Conservation (phyloP, 2,113 vertebrate species). For the Indri indri region DNA sequence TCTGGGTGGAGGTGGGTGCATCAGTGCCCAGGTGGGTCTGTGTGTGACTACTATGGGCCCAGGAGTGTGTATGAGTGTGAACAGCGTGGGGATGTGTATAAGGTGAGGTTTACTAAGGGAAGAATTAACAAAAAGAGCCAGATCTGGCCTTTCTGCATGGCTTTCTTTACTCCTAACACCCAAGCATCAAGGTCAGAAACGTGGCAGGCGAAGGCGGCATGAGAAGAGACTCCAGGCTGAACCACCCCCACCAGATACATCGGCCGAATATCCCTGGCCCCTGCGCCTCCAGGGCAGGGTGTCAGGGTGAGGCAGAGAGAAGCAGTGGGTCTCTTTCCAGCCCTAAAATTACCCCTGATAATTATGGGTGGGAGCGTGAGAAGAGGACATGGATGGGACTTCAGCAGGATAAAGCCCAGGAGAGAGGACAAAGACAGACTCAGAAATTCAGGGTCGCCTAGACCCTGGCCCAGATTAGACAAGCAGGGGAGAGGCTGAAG, state of each 20-base stretch:
- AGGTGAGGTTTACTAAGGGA: background rate
- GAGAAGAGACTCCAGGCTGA: background rate
- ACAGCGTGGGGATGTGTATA: background rate
- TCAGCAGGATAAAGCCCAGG: background rate
- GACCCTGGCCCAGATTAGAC: background rate
- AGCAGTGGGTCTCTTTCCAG: background rate
- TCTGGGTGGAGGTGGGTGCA: background rate
- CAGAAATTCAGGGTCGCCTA: background rate
- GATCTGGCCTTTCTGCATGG: background rate
- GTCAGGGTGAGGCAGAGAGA: background rate
- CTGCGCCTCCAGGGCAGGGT: background rate
- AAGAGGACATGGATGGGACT: background rate
- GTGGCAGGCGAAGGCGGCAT: background rate
- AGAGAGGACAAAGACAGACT: background rate
- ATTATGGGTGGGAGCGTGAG: slow-evolving; percentile 19
- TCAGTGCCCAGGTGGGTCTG: background rate
- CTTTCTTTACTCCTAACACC: background rate
- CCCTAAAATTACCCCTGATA: slow-evolving; percentile 44
- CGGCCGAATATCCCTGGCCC: background rate
- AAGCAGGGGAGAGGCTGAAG: background rate
- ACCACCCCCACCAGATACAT: background rate
- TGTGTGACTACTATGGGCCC: background rate
- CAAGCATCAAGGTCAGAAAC: background rate
- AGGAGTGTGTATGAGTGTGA: background rate
- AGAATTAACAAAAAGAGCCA: background rate